Percentiles rank a stretch among this genome's conserved stretches.
Evolutionary conservation across 1,140 invertebrate genomes (phyloP).

Genomic region (Drosophila willistoni): DNA sequence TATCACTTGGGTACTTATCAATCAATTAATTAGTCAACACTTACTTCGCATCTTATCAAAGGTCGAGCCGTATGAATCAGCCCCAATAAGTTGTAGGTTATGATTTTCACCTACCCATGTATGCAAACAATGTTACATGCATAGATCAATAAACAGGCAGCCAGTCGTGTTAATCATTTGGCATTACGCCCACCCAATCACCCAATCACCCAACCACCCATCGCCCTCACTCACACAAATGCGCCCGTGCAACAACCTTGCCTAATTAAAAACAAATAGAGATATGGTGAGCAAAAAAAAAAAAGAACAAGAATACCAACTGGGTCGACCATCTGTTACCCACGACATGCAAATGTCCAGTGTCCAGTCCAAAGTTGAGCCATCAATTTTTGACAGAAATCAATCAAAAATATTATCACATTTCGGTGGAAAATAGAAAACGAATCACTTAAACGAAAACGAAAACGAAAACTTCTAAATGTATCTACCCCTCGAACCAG

Average conservation of each 20-base stretch:
- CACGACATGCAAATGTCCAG: background rate
- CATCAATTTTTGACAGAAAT: background rate
- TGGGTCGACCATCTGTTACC: background rate
- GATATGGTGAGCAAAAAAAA: background rate
- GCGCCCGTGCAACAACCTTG: slow-evolving; percentile 15
- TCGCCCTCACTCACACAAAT: slow-evolving; percentile 10
- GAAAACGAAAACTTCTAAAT: background rate
- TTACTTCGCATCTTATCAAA: slow-evolving; percentile 26
- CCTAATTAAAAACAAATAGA: slow-evolving; percentile 22
- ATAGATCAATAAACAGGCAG: slow-evolving; percentile 61
- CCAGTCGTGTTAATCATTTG: slow-evolving; percentile 55
- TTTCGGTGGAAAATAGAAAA: background rate
- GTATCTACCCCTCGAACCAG: slow-evolving; percentile 28
- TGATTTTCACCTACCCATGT: slow-evolving; percentile 30
- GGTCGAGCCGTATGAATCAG: slow-evolving; percentile 36
- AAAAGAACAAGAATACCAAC: background rate
- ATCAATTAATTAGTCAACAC: slow-evolving; percentile 54
- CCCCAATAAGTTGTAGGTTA: background rate
- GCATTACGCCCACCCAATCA: background rate
- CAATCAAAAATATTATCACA: background rate
- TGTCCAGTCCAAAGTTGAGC: background rate
- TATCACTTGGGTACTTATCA: slow-evolving; percentile 19
- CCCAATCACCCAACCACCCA: background rate
- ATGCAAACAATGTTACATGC: slow-evolving; percentile 38
- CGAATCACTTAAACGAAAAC: background rate